Evolutionary conservation across 2,113 vertebrate species (phyloP), one percentile per base, ranked within the genome.

Genomic region (Aspidoscelis tigris): DNA sequence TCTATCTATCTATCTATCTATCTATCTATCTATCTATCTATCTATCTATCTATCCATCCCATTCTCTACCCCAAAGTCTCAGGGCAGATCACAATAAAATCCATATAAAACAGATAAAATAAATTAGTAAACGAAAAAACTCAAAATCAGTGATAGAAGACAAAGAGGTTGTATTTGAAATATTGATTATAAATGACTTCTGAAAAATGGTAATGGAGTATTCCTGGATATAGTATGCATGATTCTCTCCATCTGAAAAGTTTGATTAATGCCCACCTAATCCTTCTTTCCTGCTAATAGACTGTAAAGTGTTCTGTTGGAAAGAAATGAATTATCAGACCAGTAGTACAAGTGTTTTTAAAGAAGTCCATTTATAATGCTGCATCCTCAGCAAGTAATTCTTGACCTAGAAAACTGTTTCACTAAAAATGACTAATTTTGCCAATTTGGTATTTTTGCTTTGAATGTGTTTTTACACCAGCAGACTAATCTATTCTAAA

Each of bases 191-290:
- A 74, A 81, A 71, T 47, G 79, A 90, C 87, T 93, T 84, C 85
- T 83, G 81, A 87, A 91, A 72, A 71, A 81, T 11, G 72, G 43
- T 86, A 66, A 85, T 41, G 41, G 82, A 71, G 61, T 68, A 86
- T 88, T 86, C 43, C 88, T 85, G 80, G 84, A 76, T 88, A 80
- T 66, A 86, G 16, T 86, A 90, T 90, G 84, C 85, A 86, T 88
- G 76, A 87, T 91, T 91, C 83, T 84, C 80, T 0, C 18, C 90
- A 70, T 88, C 81, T 91, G 91, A 93, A 94, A 93, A 82, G 65
- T 93, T 93, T 96, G 95, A 96, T 95, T 93, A 92, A 95, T 95
- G 93, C 76, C 76, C 86, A 79, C 84, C 88, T 94, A 81, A 93
- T 94, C 90, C 92, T 93, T 95, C 92, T 94, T 85, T 92, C 92